These are phyloP conservation scores for Operophtera brumata DNA, from an alignment of 2,888 invertebrate genomes.

Conservation along the genomic window DNA sequence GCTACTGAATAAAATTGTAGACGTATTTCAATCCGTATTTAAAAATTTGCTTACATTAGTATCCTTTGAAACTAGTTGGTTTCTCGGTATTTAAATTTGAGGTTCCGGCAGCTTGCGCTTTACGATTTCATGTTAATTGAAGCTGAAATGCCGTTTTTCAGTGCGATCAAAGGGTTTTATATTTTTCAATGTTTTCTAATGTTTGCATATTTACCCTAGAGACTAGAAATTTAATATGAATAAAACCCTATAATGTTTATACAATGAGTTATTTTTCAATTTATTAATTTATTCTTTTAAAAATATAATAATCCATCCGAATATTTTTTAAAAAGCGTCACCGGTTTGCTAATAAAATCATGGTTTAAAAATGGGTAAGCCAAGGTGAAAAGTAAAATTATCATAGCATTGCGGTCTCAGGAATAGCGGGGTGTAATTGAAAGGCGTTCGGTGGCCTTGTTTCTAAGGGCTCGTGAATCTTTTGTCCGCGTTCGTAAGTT, in stretches of 20 bases:
- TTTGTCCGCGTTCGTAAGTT: conserved; percentile 45
- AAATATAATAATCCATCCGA: no score
- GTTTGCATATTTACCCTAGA: not conserved
- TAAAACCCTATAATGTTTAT: conserved; percentile 3
- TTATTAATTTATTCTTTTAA: no score
- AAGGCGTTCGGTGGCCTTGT: conserved; percentile 39
- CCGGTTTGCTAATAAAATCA: not conserved
- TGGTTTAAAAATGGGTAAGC: conserved; percentile 19
- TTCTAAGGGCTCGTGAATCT: conserved; percentile 43
- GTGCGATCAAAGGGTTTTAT: not conserved
- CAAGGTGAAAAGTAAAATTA: conserved; percentile 34
- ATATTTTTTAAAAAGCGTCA: no score
- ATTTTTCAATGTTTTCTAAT: no score
- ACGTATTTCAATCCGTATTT: conserved; percentile 40
- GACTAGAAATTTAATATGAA: not conserved
- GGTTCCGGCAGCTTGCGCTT: conserved; percentile 11
- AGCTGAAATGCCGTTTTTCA: not conserved
- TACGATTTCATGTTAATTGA: not conserved
- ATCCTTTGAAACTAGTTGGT: conserved; percentile 33
- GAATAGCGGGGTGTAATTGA: conserved; percentile 36
- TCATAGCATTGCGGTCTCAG: conserved; percentile 28
- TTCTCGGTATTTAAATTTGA: conserved; percentile 28
- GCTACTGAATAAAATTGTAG: conserved; percentile 36
- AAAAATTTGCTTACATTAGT: conserved; percentile 40
- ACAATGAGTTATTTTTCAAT: not conserved